Evolutionary conservation across 2,113 vertebrate species (phyloP).

Genomic region (Sarotherodon lohbergeri): DNA sequence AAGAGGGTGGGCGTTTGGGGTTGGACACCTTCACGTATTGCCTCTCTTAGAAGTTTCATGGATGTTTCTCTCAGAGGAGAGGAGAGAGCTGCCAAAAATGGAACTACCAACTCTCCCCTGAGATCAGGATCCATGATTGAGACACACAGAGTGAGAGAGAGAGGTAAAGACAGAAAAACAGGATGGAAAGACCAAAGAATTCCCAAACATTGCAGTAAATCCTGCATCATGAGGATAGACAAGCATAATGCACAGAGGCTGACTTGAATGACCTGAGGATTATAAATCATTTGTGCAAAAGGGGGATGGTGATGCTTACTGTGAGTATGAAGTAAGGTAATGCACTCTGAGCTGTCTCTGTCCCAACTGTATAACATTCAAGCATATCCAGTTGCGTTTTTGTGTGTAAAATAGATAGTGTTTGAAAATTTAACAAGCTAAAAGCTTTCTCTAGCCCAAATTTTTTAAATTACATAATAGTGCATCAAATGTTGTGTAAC

Average conservation of each 20-base stretch:
- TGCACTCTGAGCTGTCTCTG: neutral
- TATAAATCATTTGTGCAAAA: neutral
- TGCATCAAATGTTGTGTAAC: neutral
- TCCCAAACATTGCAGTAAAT: neutral
- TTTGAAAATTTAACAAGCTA: neutral
- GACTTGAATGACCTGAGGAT: neutral
- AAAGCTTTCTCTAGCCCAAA: neutral
- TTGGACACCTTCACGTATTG: conserved; percentile 6
- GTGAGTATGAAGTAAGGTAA: neutral
- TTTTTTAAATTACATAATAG: neutral
- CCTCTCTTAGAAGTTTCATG: conserved; percentile 42
- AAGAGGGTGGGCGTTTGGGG: neutral
- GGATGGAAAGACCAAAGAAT: neutral
- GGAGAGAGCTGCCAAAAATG: neutral
- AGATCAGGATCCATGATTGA: conserved; percentile 25
- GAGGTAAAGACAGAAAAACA: neutral
- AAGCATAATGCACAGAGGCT: conserved; percentile 12
- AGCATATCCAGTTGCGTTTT: neutral
- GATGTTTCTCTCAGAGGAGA: conserved; percentile 35
- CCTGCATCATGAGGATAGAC: neutral
- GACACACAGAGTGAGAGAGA: neutral
- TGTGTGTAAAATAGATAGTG: neutral
- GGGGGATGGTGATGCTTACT: neutral
- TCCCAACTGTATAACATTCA: neutral
- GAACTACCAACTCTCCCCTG: conserved; percentile 24